Evolutionary conservation across 2,113 vertebrate genomes (phyloP).

Genomic region (Peromyscus maniculatus): DNA sequence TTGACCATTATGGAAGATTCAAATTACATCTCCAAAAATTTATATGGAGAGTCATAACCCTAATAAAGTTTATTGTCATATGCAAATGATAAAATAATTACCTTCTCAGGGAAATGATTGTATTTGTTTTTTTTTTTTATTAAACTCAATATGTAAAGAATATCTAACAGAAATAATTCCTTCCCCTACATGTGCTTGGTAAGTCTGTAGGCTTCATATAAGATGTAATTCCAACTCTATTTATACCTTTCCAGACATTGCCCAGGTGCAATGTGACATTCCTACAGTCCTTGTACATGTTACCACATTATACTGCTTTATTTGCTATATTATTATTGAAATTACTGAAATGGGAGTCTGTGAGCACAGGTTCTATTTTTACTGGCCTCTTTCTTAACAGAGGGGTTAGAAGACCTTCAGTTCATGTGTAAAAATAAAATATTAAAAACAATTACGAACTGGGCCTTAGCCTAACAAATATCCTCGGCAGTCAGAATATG

Average conservation of each 20-base stretch:
- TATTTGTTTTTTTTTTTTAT: constrained; percentile 42
- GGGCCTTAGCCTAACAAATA: neutral
- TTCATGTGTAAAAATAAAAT: constrained; percentile 25
- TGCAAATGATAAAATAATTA: neutral
- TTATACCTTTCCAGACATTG: neutral
- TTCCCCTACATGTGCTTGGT: neutral
- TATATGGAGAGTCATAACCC: neutral
- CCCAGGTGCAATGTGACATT: neutral
- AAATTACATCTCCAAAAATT: neutral
- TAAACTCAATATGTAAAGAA: constrained; percentile 2
- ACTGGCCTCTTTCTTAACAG: neutral
- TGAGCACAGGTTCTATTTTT: neutral
- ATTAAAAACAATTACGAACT: neutral
- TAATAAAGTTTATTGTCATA: neutral
- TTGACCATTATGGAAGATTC: neutral
- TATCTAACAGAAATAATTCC: constrained; percentile 2
- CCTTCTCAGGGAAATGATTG: neutral
- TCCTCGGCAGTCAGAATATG: neutral
- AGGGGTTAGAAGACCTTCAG: neutral
- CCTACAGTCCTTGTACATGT: neutral
- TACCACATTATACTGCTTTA: neutral
- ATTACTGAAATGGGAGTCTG: neutral
- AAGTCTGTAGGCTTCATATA: neutral
- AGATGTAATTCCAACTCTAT: neutral
- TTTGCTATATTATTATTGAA: neutral